These are phyloP conservation scores for Craniophora ligustri DNA, from an alignment of 2,888 invertebrate genomes.

Conservation along the genomic window DNA sequence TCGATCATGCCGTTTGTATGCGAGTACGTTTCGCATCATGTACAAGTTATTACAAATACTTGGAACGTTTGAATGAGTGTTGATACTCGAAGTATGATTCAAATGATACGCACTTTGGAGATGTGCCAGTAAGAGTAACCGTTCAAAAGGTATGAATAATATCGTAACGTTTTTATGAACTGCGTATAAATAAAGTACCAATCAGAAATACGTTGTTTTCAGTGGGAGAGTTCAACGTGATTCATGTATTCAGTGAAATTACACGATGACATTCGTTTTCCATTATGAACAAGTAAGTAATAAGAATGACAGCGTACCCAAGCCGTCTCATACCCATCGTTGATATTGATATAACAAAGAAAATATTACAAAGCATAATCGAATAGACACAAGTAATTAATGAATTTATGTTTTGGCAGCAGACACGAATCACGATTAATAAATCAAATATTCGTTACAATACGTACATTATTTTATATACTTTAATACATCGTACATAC, in stretches of 20 bases:
- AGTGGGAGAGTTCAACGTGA: slow-evolving; percentile 1
- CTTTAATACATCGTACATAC: slow-evolving; percentile 8
- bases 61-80: slow-evolving; percentile 42
- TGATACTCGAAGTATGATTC: slow-evolving; percentile 58
- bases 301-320: too few species aligned
- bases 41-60: slow-evolving; percentile 46
- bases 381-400: not conserved
- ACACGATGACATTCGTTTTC: too few species aligned
- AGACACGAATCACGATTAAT: too few species aligned
- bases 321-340: not conserved
- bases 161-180: slow-evolving; percentile 25
- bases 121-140: slow-evolving; percentile 58
- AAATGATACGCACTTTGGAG: slow-evolving; percentile 59
- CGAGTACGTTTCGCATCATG: slow-evolving; percentile 29
- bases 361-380: not conserved
- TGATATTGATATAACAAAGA: slow-evolving; percentile 18
- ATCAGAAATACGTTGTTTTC: not conserved
- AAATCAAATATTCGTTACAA: slow-evolving; percentile 9
- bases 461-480: too few species aligned
- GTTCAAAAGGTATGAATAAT: slow-evolving; percentile 39
- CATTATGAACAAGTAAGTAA: too few species aligned
- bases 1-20: slow-evolving; percentile 29
- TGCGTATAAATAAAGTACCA: slow-evolving; percentile 22
- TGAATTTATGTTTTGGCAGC: not conserved
- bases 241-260: slow-evolving; percentile 9